Conservation (phyloP, 30 jellyfish, hydroid and myxozoan species). For the Hydractinia symbiolongicarpus region DNA sequence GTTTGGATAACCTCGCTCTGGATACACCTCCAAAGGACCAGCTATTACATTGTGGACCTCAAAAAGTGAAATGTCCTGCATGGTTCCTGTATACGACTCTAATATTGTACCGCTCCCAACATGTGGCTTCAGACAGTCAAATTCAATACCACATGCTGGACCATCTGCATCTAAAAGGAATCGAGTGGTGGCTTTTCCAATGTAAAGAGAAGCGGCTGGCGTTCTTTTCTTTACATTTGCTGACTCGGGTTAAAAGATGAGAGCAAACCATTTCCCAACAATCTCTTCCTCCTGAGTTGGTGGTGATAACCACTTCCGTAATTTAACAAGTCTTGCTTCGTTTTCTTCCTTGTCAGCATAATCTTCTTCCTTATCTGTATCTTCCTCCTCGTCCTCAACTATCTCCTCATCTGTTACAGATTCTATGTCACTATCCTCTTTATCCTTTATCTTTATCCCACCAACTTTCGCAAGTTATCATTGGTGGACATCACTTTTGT, state of each 20-base stretch:
- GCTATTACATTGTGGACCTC: not conserved
- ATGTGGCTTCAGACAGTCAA: slow-evolving; percentile 23
- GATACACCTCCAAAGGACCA: not conserved
- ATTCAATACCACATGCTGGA: slow-evolving; percentile 19
- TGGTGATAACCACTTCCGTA: slow-evolving; percentile 11
- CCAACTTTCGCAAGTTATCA: not conserved
- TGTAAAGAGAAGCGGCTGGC: too few relatives aligned
- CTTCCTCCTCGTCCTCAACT: not conserved
- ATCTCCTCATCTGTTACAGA: slow-evolving; percentile 5
- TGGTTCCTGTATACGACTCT: not conserved
- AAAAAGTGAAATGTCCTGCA: not conserved
- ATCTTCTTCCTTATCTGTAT: not conserved
- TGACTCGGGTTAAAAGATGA: not conserved
- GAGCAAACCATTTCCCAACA: slow-evolving; percentile 6
- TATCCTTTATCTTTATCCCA: not conserved
- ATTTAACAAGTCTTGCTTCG: not conserved
- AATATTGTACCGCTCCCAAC: slow-evolving; percentile 2
- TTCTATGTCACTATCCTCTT: slow-evolving; percentile 1
- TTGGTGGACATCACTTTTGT: not conserved
- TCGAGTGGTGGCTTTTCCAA: too few relatives aligned
- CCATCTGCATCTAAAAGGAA: slow-evolving; percentile 3
- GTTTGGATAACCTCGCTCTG: not conserved
- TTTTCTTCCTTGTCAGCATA: not conserved
- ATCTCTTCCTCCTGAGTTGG: slow-evolving; percentile 1
- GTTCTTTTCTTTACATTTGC: too few relatives aligned